Evolutionary conservation across 2,113 vertebrate genomes (phyloP), one percentile per base, ranked within the genome.

Genomic region (Chamaea fasciata): DNA sequence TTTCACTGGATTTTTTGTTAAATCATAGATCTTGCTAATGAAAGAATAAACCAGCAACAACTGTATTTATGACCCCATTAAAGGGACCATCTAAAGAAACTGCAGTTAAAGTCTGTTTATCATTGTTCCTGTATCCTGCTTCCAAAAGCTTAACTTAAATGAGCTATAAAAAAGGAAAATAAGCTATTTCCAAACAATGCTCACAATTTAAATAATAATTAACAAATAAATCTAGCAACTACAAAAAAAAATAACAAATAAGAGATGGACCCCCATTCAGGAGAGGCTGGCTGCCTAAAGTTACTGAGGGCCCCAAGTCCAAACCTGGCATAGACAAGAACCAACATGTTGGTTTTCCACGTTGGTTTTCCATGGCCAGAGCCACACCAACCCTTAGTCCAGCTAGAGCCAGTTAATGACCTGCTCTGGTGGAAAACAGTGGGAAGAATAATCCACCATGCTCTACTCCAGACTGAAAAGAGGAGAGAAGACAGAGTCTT

Each of bases 31-130:
- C 62, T 56, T 6, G 7, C 16, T 90, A 95, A 93, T 95, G 85
- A 93, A 94, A 93, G 80, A 93, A 94, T 89, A 95, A 96, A 94
- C 52, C 87, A 81, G 56, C 31, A 76, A 65, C 37, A 71, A 89
- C 56, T 46, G 65, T 96, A 96, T 97, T 97, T 96, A 96, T 73
- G 88, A 94, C 31, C 14, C 83, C 53, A 96, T 94, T 96, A 97
- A 87, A 81, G 56, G 80, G 77, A 92, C 83, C 64, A 46, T 89
- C 76, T 89, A 75, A 87, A 74, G 68, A 78, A 96, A 89, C 69
- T 65, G 93, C 90, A 82, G 85, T 89, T 81, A 90, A 92, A 94
- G 90, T 97, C 64, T 90, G 49, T 96, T 96, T 95, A 92, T 96
- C 93, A 89, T 71, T 79, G 44, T 21, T 90, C 18, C 49, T 53